Evolutionary conservation across 2,888 invertebrate genomes (phyloP).

Genomic region (Caenorhabditis parvicauda): DNA sequence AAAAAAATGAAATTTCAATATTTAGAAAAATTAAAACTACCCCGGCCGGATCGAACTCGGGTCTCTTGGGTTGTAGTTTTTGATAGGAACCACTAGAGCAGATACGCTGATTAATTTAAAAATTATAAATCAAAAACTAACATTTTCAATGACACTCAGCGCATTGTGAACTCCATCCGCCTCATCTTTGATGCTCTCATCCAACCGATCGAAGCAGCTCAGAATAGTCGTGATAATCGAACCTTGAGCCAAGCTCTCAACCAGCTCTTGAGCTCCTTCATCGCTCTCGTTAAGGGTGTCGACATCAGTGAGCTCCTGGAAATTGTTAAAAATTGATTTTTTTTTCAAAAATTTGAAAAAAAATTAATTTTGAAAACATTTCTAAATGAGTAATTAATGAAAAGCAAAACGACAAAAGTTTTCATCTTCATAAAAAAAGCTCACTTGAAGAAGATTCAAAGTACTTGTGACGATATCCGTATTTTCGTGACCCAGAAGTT

Average conservation of each 20-base stretch:
- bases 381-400: too few species aligned
- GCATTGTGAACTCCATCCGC: slow-evolving; percentile 90
- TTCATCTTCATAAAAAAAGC: not conserved
- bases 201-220: slow-evolving; percentile 71
- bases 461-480: slow-evolving; percentile 84
- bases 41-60: too few species aligned
- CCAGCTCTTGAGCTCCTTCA: slow-evolving; percentile 70
- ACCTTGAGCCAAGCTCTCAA: slow-evolving; percentile 83
- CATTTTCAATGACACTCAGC: slow-evolving; percentile 86
- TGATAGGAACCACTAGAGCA: too few species aligned
- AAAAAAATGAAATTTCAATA: too few species aligned
- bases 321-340: slow-evolving; percentile 64
- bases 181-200: slow-evolving; percentile 77
- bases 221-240: slow-evolving; percentile 86
- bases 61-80: too few species aligned
- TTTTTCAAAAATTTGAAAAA: not conserved
- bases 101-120: not conserved
- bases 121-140: slow-evolving; percentile 65
- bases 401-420: not conserved
- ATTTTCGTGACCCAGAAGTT: slow-evolving; percentile 91
- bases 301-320: slow-evolving; percentile 87
- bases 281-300: slow-evolving; percentile 81
- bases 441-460: slow-evolving; percentile 70
- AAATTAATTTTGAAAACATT: not conserved
- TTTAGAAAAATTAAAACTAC: too few species aligned